Percentiles rank a stretch among this genome's conserved stretches.
Evolutionary conservation across 2,113 vertebrate species (phyloP).

Genomic region (Neolamprologus cancellatus): DNA sequence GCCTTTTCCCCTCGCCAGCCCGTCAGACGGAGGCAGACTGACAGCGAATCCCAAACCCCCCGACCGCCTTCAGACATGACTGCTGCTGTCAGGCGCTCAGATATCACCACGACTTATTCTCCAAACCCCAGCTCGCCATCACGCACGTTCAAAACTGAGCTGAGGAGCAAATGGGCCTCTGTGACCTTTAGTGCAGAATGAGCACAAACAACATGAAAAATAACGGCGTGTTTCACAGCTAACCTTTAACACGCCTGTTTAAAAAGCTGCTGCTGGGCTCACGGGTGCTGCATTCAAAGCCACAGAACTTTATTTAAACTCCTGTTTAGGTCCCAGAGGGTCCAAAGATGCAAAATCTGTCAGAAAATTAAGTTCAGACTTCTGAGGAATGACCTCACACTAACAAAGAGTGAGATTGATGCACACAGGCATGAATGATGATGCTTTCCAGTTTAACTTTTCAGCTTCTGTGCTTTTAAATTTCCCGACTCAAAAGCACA

Average conservation of each 20-base stretch:
- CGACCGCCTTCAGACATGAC: slow-evolving; percentile 32
- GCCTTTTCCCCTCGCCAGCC: slow-evolving; percentile 49
- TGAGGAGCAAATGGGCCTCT: background rate
- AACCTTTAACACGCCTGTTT: background rate
- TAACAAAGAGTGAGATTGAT: background rate
- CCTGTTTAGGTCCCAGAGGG: background rate
- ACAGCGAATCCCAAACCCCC: slow-evolving; percentile 50
- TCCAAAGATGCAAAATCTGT: background rate
- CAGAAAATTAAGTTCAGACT: background rate
- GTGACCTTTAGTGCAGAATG: slow-evolving; percentile 7
- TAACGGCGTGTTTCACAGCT: background rate
- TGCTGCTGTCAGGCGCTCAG: slow-evolving; percentile 21
- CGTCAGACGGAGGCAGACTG: slow-evolving; percentile 40
- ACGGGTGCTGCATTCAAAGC: background rate
- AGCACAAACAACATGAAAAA: background rate
- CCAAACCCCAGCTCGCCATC: background rate
- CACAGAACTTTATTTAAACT: background rate
- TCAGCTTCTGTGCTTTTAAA: background rate
- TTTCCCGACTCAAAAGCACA: background rate
- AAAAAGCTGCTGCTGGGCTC: background rate
- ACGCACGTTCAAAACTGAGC: background rate
- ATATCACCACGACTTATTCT: slow-evolving; percentile 47
- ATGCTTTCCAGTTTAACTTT: background rate
- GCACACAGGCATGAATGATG: background rate
- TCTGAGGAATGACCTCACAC: background rate